Evolutionary conservation across 2,113 vertebrate genomes (phyloP), one percentile per base, ranked within the genome.

Genomic region (Pelobates fuscus): DNA sequence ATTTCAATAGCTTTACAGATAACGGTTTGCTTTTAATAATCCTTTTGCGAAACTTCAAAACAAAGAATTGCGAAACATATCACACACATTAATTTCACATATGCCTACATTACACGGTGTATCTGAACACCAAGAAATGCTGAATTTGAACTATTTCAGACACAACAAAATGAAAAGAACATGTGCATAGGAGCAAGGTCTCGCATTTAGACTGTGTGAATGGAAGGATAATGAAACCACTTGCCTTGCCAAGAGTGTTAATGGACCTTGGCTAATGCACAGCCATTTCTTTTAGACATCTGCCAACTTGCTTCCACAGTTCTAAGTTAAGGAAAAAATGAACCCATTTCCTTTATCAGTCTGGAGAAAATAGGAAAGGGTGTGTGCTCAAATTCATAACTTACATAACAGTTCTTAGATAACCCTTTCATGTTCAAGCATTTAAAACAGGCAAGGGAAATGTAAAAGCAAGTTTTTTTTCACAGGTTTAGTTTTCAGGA

Each of bases 191-290:
- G 29, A 63, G 60, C 23, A n/a, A 17, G 65, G 65, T 46, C 65
- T 67, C 46, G 18, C 44, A 63, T 29, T 18, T 5, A 49, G 26
- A 27, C 32, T 44, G 63, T 32, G 12, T 66, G 63, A 66, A 66
- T 66, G 37, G 41, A 25, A 24, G 63, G 63, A 66, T 66, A 66
- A 66, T 66, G 63, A 66, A 43, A 44, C 37, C 63, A 66, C 63
- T 66, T 66, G 63, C 63, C n/a, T 44, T 10, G 26, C 60, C 60
- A 62, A 32, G 60, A 32, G 25, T 18, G 27, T 20, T 62, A 62
- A 67, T 67, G 44, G 65, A 49, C 65, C 65, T 67, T 67, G 65
- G 65, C 43, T 67, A 67, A 67, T 67, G 65, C 65, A 67, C 65
- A 67, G 44, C 25, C 25, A 67, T 67, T 67, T n/a, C 65, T 67